phyloP scores from a whole-genome alignment of 2,797 vertebrate species.

The Danio tinwini region DNA sequence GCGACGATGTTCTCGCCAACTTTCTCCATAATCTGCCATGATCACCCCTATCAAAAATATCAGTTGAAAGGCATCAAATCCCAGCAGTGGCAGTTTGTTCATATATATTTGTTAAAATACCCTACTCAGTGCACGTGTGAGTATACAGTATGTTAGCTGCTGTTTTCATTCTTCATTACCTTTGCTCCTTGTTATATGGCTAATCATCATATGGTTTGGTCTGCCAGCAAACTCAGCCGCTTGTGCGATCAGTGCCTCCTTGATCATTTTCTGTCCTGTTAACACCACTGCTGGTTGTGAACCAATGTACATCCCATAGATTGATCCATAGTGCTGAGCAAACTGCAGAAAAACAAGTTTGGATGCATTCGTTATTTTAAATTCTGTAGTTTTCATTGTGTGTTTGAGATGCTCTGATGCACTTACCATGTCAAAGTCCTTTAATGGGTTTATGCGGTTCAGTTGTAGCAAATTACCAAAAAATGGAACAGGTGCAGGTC shows the following conservation, averaged over 20 bases:
- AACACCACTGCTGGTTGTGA: neutral
- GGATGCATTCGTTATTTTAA: too few relatives aligned
- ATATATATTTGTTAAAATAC: too few relatives aligned
- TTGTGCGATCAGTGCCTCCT: neutral
- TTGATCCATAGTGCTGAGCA: neutral
- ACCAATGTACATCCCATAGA: neutral
- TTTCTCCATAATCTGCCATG: constrained; percentile 40
- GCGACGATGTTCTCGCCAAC: constrained; percentile 49
- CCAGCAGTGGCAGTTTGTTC: too few relatives aligned
- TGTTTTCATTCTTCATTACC: too few relatives aligned
- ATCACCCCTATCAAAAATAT: constrained; percentile 37
- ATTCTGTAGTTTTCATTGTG: too few relatives aligned
- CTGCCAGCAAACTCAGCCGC: neutral
- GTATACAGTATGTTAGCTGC: too few relatives aligned
- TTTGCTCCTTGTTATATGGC: neutral
- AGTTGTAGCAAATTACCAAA: constrained; percentile 47
- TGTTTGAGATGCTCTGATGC: too few relatives aligned
- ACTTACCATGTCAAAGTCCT: constrained; percentile 38
- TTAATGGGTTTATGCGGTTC: constrained; percentile 21
- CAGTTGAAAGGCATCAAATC: too few relatives aligned
- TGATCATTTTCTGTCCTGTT: neutral
- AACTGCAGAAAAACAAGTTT: neutral
- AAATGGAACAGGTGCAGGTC: constrained; percentile 36
- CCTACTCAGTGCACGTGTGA: too few relatives aligned
- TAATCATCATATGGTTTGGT: neutral